These are phyloP conservation scores for Dasyurus viverrinus DNA, from an alignment of 2,113 vertebrate genomes.

Conservation along the genomic window DNA sequence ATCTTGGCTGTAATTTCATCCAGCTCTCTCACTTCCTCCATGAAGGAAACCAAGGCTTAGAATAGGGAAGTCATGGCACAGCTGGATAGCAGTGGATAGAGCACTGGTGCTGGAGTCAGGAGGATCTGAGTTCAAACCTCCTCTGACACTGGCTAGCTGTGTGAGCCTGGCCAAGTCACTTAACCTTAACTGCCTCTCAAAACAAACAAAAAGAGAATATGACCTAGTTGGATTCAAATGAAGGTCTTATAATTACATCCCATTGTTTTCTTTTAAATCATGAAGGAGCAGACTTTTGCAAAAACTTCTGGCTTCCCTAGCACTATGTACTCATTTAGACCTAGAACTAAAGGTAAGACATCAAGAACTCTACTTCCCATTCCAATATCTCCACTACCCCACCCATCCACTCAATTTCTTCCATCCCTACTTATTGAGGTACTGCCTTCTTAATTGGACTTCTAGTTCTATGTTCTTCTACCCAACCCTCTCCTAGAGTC, in stretches of 20 bases:
- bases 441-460: background rate
- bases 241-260: conserved; percentile 5
- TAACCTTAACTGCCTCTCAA: too few species aligned
- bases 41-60: conserved; percentile 35
- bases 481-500: background rate
- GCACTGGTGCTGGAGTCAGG: too few species aligned
- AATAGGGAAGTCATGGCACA: conserved; percentile 6
- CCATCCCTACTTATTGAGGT: background rate
- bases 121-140: too few species aligned
- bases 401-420: background rate
- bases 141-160: too few species aligned
- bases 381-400: background rate
- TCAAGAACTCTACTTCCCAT: background rate
- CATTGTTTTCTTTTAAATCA: background rate
- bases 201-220: background rate
- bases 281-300: background rate
- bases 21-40: conserved; percentile 36
- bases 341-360: background rate
- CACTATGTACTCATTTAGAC: background rate
- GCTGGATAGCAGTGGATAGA: too few species aligned
- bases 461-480: background rate
- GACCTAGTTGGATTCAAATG: conserved; percentile 43
- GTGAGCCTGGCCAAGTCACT: too few species aligned
- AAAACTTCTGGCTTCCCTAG: background rate
- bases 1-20: background rate